Evolutionary conservation across 2,888 invertebrate genomes (phyloP).

Genomic region (Bombyx huttoni): DNA sequence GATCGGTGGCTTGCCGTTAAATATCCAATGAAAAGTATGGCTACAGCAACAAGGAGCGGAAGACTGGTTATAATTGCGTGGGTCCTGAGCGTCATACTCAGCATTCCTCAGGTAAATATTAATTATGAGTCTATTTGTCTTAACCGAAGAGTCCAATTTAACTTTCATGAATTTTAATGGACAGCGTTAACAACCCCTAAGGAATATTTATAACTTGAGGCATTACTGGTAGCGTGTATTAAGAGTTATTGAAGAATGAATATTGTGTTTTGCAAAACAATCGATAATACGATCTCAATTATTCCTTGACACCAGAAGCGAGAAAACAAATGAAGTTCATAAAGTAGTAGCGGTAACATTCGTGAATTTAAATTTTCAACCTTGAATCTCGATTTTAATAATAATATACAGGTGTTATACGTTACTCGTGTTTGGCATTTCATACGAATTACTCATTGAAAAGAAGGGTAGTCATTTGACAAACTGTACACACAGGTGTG

Average conservation of each 20-base stretch:
- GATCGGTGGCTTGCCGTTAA: slow-evolving; percentile 86
- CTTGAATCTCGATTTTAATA: not conserved
- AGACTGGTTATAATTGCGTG: slow-evolving; percentile 80
- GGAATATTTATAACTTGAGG: no score
- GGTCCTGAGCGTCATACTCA: slow-evolving; percentile 80
- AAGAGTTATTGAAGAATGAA: no score
- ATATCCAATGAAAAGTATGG: slow-evolving; percentile 82
- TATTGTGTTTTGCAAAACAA: no score
- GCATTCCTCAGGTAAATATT: slow-evolving; percentile 83
- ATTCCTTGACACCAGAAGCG: no score
- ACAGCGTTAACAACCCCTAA: not conserved
- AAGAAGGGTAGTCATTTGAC: not conserved
- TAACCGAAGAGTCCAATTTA: not conserved
- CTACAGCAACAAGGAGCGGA: slow-evolving; percentile 77
- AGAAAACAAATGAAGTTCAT: no score
- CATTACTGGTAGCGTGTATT: no score
- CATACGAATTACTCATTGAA: not conserved
- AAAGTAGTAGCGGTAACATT: no score
- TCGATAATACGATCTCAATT: no score
- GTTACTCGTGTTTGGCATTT: not conserved
- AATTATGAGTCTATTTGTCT: slow-evolving; percentile 8
- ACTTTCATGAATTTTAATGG: not conserved
- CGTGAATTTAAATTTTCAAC: no score
- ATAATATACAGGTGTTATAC: not conserved
- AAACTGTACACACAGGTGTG: not conserved